phyloP scores from a whole-genome alignment of 1,140 invertebrate species.

The Archegozetes longisetosus region DNA sequence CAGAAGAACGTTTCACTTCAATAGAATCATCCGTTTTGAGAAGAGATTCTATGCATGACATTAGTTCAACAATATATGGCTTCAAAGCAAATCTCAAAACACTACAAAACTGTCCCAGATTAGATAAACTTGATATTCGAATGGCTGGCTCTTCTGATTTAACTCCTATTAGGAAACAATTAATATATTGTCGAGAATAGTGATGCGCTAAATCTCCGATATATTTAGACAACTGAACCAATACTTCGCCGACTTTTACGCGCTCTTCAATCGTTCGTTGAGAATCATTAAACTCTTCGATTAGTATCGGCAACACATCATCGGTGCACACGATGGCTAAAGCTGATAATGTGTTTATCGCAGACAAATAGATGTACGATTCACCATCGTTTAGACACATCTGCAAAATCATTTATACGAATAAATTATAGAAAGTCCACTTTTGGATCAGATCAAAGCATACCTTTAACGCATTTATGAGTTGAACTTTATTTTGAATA shows the following conservation, averaged over 20 bases:
- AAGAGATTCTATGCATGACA: slow-evolving; percentile 47
- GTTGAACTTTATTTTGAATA: slow-evolving; percentile 42
- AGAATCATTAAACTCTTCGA: slow-evolving; percentile 38
- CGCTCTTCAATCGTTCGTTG: slow-evolving; percentile 37
- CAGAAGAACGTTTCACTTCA: slow-evolving; percentile 58
- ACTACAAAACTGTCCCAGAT: slow-evolving; percentile 63
- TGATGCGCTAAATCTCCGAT: slow-evolving; percentile 51
- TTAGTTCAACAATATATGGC: slow-evolving; percentile 37
- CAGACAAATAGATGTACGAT: slow-evolving; percentile 62
- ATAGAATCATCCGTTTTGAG: slow-evolving; percentile 46
- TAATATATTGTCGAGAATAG: slow-evolving; percentile 51
- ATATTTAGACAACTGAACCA: slow-evolving; percentile 50
- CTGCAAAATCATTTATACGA: slow-evolving; percentile 17
- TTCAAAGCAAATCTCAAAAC: slow-evolving; percentile 54
- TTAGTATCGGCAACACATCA: slow-evolving; percentile 45
- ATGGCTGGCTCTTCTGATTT: slow-evolving; percentile 49
- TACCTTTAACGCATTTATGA: slow-evolving; percentile 49
- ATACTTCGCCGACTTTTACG: slow-evolving; percentile 63
- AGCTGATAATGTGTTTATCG: slow-evolving; percentile 53
- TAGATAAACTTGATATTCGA: slow-evolving; percentile 61
- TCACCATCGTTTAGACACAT: slow-evolving; percentile 58
- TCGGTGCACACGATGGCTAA: slow-evolving; percentile 46
- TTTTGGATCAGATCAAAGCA: background rate
- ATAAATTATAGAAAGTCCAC: background rate
- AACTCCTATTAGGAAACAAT: slow-evolving; percentile 48